These are phyloP conservation scores for Axis porcinus DNA, from an alignment of 2,113 vertebrate species.

Conservation along the genomic window DNA sequence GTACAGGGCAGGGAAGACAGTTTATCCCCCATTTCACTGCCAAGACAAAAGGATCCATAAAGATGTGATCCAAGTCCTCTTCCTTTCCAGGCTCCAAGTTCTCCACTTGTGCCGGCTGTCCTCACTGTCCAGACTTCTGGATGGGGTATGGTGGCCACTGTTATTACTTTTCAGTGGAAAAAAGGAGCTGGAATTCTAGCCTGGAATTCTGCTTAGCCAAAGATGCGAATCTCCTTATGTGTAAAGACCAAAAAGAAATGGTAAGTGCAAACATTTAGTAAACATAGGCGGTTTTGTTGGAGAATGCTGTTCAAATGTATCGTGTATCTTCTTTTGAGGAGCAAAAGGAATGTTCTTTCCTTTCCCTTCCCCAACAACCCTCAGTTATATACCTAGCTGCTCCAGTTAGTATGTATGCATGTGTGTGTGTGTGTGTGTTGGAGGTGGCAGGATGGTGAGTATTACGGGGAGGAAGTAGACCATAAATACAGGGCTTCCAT, in stretches of 20 bases:
- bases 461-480: neutral
- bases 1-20: neutral
- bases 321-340: neutral
- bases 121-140: conserved; percentile 71
- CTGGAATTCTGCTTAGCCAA: conserved; percentile 58
- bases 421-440: neutral
- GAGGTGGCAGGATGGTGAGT: neutral
- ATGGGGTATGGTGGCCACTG: conserved; percentile 66
- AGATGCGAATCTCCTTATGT: conserved; percentile 63
- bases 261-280: conserved; percentile 35
- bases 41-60: neutral
- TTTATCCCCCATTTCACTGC: neutral
- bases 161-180: conserved; percentile 69
- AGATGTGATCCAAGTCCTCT: neutral
- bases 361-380: neutral
- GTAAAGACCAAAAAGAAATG: conserved; percentile 29
- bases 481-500: neutral
- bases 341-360: neutral
- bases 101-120: neutral
- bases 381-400: neutral
- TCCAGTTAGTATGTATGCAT: accelerated
- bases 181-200: conserved; percentile 72
- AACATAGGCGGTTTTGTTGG: neutral
- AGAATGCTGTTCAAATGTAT: neutral
- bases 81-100: neutral